Conservation (phyloP, 2,888 invertebrate genomes). For the Seira sanloemensis region DNA sequence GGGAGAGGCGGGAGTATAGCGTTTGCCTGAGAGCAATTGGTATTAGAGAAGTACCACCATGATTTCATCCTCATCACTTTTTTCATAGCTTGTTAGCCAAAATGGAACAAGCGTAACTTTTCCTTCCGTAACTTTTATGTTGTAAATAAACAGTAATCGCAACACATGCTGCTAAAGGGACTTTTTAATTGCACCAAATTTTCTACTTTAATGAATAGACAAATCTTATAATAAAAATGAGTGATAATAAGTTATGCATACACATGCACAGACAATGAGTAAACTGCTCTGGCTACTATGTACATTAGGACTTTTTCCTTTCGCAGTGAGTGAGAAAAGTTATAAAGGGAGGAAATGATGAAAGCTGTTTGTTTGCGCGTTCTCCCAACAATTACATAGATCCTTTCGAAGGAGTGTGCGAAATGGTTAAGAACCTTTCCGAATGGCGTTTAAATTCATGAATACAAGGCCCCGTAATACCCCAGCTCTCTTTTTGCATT, state of each 20-base stretch:
- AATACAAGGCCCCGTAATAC: conserved; percentile 2
- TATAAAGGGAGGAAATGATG: too few species aligned
- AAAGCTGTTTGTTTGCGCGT: background rate
- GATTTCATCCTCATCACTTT: background rate
- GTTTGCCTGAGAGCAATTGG: background rate
- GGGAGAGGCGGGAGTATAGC: background rate
- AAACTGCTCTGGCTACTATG: too few species aligned
- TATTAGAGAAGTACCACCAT: background rate
- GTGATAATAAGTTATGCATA: background rate
- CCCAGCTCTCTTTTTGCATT: background rate
- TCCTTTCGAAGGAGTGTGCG: background rate
- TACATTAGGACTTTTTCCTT: too few species aligned
- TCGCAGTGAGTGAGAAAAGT: too few species aligned
- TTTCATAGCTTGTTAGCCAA: background rate
- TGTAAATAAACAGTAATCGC: background rate
- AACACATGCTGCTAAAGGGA: conserved; percentile 2
- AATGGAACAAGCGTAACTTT: background rate
- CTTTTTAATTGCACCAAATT: conserved; percentile 46
- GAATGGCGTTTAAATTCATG: background rate
- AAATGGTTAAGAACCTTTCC: background rate
- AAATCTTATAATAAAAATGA: conserved; percentile 11
- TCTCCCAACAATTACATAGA: background rate
- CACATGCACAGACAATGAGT: background rate
- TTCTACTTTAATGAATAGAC: conserved; percentile 33
- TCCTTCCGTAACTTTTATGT: background rate